A percentile compares a stretch with the other conserved stretches of the same genome.
Evolutionary conservation across 2,888 invertebrate species (phyloP).

Genomic region (Drosophila limbata): DNA sequence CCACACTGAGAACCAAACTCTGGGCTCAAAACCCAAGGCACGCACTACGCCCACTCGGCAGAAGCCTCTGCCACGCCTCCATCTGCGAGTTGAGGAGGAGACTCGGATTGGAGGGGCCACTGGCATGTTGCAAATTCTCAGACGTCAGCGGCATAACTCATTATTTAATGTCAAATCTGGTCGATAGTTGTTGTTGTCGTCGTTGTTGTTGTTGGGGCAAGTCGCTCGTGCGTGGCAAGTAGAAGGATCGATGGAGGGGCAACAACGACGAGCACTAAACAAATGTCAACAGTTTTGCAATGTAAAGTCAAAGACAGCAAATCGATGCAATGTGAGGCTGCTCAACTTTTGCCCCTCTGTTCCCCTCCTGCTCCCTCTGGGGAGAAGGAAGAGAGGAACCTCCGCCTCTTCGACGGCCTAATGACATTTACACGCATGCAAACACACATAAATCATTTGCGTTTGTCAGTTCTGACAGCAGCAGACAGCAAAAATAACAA

Average conservation of each 20-base stretch:
- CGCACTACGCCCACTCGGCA: conserved; percentile 48
- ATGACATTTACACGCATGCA: conserved; percentile 83
- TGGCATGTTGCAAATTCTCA: conserved; percentile 72
- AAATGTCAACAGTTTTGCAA: conserved; percentile 69
- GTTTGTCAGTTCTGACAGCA: conserved; percentile 82
- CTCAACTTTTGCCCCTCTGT: background rate
- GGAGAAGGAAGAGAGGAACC: too few species aligned
- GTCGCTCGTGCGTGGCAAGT: conserved; percentile 41
- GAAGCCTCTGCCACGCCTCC: conserved; percentile 14
- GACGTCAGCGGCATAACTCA: conserved; percentile 76
- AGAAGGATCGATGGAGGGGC: conserved; percentile 19
- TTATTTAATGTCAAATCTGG: conserved; percentile 80
- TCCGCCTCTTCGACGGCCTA: conserved; percentile 56
- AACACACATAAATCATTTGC: conserved; percentile 84
- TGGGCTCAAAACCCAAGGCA: conserved; percentile 29
- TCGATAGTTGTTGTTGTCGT: conserved; percentile 52
- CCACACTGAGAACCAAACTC: conserved; percentile 21
- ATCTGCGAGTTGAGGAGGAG: conserved; percentile 3
- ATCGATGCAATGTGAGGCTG: conserved; percentile 49
- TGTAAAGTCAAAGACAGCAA: conserved; percentile 60
- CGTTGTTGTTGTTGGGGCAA: conserved; percentile 25
- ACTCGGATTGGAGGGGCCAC: conserved; percentile 1
- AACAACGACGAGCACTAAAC: conserved; percentile 46
- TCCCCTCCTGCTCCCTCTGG: background rate
- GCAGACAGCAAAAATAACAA: conserved; percentile 43